Evolutionary conservation across 2,888 invertebrate species (phyloP).

Genomic region (Drosophila greeni): DNA sequence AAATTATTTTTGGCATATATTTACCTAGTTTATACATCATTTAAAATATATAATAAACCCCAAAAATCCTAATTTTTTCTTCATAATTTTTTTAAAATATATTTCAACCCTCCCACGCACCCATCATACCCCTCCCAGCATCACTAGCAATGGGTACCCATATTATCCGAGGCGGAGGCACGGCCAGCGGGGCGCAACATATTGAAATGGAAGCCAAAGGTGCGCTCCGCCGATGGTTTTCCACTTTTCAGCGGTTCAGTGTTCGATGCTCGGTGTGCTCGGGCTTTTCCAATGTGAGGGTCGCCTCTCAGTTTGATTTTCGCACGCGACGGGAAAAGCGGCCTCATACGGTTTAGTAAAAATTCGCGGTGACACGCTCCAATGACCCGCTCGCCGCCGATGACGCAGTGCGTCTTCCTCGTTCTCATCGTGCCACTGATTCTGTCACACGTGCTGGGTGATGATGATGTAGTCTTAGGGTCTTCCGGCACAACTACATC

Average conservation of each 20-base stretch:
- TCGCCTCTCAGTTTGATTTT: conserved; percentile 56
- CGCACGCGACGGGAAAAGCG: conserved; percentile 48
- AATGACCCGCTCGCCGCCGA: conserved; percentile 47
- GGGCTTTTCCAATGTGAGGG: conserved; percentile 52
- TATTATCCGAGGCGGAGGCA: conserved; percentile 4
- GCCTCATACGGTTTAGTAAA: conserved; percentile 7
- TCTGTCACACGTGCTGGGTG: conserved; percentile 38
- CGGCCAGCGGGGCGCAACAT: conserved; percentile 31
- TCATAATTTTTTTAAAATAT: not conserved
- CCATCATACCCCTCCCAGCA: not conserved
- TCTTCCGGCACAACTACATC: conserved; percentile 23
- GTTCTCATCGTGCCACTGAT: conserved; percentile 17
- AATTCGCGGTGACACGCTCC: conserved; percentile 51
- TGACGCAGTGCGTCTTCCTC: conserved; percentile 52
- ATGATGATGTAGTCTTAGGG: conserved; percentile 12
- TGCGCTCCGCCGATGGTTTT: conserved; percentile 32
- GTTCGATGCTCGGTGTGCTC: conserved; percentile 12
- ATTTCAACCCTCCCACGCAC: too few relatives aligned
- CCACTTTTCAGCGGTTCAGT: conserved; percentile 31
- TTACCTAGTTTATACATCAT: too few relatives aligned
- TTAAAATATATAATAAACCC: not conserved
- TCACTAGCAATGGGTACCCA: not conserved
- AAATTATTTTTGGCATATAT: too few relatives aligned
- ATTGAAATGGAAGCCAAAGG: conserved; percentile 39
- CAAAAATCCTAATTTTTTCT: not conserved